These are phyloP conservation scores for Acromyrmex heyeri DNA, from an alignment of 1,140 invertebrate species.

Conservation along the genomic window DNA sequence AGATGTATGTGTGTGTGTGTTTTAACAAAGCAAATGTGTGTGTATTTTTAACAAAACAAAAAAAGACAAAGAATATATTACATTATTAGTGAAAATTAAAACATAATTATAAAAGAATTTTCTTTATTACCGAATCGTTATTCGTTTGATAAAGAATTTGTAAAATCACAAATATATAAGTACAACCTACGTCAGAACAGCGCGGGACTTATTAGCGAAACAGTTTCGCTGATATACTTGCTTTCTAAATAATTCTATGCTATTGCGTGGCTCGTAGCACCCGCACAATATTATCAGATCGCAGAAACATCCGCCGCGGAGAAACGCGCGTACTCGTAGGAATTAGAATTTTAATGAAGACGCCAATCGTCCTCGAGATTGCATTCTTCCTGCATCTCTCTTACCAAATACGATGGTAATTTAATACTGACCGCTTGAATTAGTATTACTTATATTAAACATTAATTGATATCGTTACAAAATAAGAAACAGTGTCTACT, in stretches of 20 bases:
- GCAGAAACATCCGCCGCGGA: constrained; percentile 51
- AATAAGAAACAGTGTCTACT: not conserved
- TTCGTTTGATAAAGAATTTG: not conserved
- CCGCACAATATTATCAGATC: constrained; percentile 55
- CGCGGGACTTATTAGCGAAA: constrained; percentile 40
- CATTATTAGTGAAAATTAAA: constrained; percentile 2
- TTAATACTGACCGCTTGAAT: not conserved
- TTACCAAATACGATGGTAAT: constrained; percentile 5
- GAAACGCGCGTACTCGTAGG: constrained; percentile 23
- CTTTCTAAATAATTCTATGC: constrained; percentile 54
- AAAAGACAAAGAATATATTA: not conserved
- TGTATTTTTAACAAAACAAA: constrained; percentile 9
- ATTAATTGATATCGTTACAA: constrained; percentile 1
- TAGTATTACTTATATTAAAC: not conserved
- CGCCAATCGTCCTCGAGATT: constrained; percentile 34
- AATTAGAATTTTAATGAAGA: constrained; percentile 45
- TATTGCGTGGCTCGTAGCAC: constrained; percentile 47
- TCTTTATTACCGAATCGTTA: constrained; percentile 1
- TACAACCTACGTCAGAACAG: not conserved
- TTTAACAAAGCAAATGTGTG: not conserved
- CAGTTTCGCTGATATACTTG: constrained; percentile 51
- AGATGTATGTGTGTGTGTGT: not conserved
- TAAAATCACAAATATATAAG: constrained; percentile 15
- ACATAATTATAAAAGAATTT: not conserved
- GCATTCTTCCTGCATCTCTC: constrained; percentile 67